Evolutionary conservation across 2,113 vertebrate species (phyloP), one percentile per base, ranked within the genome.

Genomic region (Tursiops truncatus): DNA sequence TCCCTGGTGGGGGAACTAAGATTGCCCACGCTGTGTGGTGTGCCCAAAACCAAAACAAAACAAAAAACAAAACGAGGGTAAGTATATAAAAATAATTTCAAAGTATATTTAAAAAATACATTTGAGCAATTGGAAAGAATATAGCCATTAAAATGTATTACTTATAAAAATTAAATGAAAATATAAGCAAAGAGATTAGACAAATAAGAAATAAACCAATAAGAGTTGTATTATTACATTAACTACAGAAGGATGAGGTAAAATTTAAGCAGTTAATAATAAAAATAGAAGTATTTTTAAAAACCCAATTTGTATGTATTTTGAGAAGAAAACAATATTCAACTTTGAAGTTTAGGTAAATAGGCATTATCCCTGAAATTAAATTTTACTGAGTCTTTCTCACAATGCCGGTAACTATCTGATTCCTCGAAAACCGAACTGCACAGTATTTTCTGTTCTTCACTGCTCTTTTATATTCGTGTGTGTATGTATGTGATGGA

Each of bases 11-110:
- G 50, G 15, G 50, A 53, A 53, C 50, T 13, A 53, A 53, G 50
- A 53, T 53, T 4, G 1, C 50, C 50, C 50, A 53, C 1, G 0
- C 15, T 5, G 1, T 53, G 15, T 53, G 50, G 50, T 17, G 50
- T 53, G 50, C 15, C 50, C 50, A 53, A 53, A 17, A 53, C 15
- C 50, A 53, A 53, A 53, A 17, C 50, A 17, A 53, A 53, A 53
- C 50, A 53, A 53, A 53, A 53, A 14, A 53, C 14, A 53, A 53
- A 53, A 9, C 6, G 5, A 53, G 28, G 5, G 38, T 62, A 67
- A 85, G 20, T 11, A 26, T 36, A 67, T 85, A 53, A 33, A 33
- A 53, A 56, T 70, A 17, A 70, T 56, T 56, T 86, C 8, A 56
- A 86, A 70, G 25, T 56, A 70, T 26, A 70, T 36, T 86, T 25